Base-by-base conservation (phyloP, 2,888 invertebrate species). In the Aspidiotus rigidus region DNA sequence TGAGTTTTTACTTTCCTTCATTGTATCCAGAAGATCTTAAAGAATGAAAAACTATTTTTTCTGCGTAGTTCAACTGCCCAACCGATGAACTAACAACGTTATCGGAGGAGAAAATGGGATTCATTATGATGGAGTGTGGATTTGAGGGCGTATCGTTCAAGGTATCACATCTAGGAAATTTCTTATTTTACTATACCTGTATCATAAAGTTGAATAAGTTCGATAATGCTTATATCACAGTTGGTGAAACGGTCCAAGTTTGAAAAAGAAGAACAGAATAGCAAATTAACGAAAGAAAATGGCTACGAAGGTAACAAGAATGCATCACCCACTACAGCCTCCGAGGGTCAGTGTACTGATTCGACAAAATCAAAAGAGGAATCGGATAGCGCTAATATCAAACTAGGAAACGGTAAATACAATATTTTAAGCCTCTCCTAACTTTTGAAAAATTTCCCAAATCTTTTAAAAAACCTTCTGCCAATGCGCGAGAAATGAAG, bases 91-190 rank as follows among this genome's bases (percentile, higher is more conserved):
- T 67, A 53, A 60, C 49, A 6, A 67, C 67, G 8, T n/a, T 67
- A 13, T 44, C 72, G 74, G 83, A 87, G 71, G 86, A 84, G 74
- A 84, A 86, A 70, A 81, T 92, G 70, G 94, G 94, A 17, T 95
- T 91, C 77, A 94, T 97, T 69, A 96, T 97, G 95, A 94, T 94
- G 76, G 97, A 97, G 79, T 92, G 93, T 77, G 96, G 97, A 0
- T 80, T 96, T 49, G 96, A 97, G 80, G 92, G 75, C 39, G 88
- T 95, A 15, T 86, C 87, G 10, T 83, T 95, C 16, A 92, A 92
- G 77, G 82, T 83, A 7, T 28, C 5, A 5, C 28, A 1, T 28
- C 28, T 28, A 11, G 53, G 53, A 5, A 13, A 7, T 16, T 55
- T 39, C 55, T 59, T 39, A 49, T 17, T 54, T 61, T 49, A 16